phyloP scores from a whole-genome alignment of 2,888 invertebrate species.

The Eueremaeus valkanovi region DNA sequence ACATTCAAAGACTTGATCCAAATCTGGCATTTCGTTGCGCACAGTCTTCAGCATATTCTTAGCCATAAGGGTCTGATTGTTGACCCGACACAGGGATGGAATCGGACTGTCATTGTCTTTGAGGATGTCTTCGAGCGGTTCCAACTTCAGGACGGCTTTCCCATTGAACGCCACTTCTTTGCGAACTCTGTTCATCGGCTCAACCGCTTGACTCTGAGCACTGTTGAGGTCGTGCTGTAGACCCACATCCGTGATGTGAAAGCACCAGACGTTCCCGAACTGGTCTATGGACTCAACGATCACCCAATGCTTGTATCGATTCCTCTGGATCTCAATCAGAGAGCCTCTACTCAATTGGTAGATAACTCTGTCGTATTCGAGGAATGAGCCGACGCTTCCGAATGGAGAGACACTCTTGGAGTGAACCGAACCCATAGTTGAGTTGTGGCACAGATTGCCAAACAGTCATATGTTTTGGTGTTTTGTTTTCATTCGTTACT shows the following conservation, averaged over 20 bases:
- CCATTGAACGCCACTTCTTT: conserved; percentile 45
- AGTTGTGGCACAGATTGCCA: too few species aligned
- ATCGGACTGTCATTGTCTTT: conserved; percentile 45
- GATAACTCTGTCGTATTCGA: background rate
- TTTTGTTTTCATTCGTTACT: too few species aligned
- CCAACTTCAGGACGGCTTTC: conserved; percentile 45
- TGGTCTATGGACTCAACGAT: conserved; percentile 43
- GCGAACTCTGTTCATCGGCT: background rate
- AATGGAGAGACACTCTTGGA: background rate
- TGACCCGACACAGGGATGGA: conserved; percentile 45
- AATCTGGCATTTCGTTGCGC: conserved; percentile 41
- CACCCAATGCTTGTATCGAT: conserved; percentile 49
- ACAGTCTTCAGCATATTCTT: conserved; percentile 46
- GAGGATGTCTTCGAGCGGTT: conserved; percentile 47
- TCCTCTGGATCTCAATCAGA: conserved; percentile 49
- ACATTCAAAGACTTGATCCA: conserved; percentile 46
- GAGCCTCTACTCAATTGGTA: conserved; percentile 45
- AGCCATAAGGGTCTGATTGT: conserved; percentile 49
- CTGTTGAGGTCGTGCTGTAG: conserved; percentile 46
- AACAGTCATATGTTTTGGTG: too few species aligned
- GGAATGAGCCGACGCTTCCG: background rate
- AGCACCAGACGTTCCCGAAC: conserved; percentile 5
- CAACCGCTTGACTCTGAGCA: conserved; percentile 40
- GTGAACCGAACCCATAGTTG: too few species aligned
- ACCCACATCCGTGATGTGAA: conserved; percentile 49